Evolutionary conservation across 1,140 invertebrate genomes (phyloP).

Genomic region (Caenorhabditis inopinata): DNA sequence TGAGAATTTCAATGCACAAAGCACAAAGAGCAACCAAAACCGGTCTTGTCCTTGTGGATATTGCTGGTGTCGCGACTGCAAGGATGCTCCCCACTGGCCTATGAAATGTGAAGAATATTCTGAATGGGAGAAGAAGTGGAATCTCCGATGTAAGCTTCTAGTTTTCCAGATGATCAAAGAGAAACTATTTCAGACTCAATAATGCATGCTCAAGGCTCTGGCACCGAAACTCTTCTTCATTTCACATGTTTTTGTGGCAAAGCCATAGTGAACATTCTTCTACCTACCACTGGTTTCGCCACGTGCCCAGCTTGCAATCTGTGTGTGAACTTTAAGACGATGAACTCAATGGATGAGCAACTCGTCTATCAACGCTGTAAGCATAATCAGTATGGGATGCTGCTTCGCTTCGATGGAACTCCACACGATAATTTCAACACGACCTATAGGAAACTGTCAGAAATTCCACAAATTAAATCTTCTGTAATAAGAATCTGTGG

Average conservation of each 20-base stretch:
- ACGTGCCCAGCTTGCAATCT: neutral
- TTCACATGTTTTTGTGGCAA: neutral
- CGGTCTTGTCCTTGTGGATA: constrained; percentile 5
- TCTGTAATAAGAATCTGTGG: neutral
- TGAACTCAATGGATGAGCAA: neutral
- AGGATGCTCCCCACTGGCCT: neutral
- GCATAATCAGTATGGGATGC: neutral
- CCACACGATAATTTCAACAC: neutral
- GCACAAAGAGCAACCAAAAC: neutral
- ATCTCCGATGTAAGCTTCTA: too few relatives aligned
- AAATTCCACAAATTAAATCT: neutral
- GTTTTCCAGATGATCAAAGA: too few relatives aligned
- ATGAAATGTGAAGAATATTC: neutral
- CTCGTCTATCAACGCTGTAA: neutral
- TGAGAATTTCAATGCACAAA: neutral
- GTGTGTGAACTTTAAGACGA: neutral
- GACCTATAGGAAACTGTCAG: neutral
- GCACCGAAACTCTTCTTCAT: neutral
- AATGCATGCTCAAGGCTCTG: neutral
- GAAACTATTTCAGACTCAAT: constrained; percentile 11
- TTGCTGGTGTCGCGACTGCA: neutral
- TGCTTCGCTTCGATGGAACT: neutral
- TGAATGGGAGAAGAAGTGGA: constrained; percentile 12
- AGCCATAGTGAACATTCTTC: neutral
- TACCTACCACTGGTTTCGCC: neutral